Evolutionary conservation across 1,140 invertebrate species (phyloP).

Genomic region (Orchesella cincta): DNA sequence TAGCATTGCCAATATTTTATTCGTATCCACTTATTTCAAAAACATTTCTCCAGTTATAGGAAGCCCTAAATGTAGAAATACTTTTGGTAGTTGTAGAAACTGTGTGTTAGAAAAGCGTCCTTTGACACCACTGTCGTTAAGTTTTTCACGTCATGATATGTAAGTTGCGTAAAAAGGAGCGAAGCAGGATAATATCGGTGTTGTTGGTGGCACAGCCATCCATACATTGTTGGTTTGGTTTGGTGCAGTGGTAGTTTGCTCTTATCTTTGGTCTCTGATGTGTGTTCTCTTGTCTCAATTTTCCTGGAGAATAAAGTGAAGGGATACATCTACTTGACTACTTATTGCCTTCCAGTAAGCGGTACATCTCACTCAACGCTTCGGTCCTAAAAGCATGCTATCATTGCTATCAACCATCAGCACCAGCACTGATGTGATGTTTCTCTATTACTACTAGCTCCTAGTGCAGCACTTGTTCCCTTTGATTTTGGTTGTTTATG

Average conservation of each 20-base stretch:
- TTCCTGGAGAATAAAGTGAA: slow-evolving; percentile 1
- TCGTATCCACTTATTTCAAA: too few species aligned
- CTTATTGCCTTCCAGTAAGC: neutral
- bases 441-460: neutral
- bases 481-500: slow-evolving; percentile 22
- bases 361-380: neutral
- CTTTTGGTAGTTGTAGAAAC: too few species aligned
- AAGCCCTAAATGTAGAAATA: too few species aligned
- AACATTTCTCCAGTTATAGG: too few species aligned
- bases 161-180: too few species aligned
- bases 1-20: too few species aligned
- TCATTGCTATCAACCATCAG: neutral
- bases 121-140: too few species aligned
- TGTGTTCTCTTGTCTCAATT: neutral
- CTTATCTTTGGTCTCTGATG: slow-evolving; percentile 17
- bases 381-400: neutral
- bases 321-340: slow-evolving; percentile 1
- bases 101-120: too few species aligned
- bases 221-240: too few species aligned
- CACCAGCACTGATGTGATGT: slow-evolving; percentile 6
- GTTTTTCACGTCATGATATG: too few species aligned
- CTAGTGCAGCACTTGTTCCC: neutral
- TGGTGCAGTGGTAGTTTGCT: neutral
- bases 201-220: too few species aligned
- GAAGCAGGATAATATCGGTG: too few species aligned